Evolutionary conservation across 1,140 invertebrate species (phyloP), one percentile per base, ranked within the genome.

Genomic region (Lepeophtheirus salmonis): DNA sequence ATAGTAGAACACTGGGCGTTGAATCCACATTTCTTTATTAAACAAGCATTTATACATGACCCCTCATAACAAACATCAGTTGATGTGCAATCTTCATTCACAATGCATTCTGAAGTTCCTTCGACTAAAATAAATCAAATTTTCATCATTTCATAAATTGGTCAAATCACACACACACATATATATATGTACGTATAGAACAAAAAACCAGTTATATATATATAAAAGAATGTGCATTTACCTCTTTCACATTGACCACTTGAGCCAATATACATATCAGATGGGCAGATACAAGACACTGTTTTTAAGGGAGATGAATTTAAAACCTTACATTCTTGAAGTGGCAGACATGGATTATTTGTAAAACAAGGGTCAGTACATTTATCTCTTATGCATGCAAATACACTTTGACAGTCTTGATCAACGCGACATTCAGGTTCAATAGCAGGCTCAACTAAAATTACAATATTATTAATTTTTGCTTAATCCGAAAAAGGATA

Each of bases 1-100:
- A 63, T 59, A 3, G 68, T 66, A 17, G 62, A 62, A 58, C 69
- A 70, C 10, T 65, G 18, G 22, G 69, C 67, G 60, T 68, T 65
- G 14, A 56, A 49, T 16, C 68, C 69, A 56, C 69, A 70, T n/a
- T 61, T 60, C 3, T 18, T 18, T 14, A 52, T 22, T 22, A 52
- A 21, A 21, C 50, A 52, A 12, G 50, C 50, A 21, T 52, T 52
- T 14, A 52, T 22, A 21, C 50, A 52, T 6, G 50, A 6, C 16
- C 50, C 50, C 4, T 16, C 21, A 13, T 52, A 16, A 16, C 50
- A 52, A 21, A 21, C 50, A 18, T 52, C 50, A 21, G 4, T 52
- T 14, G n/a, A 16, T 10, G 4, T 73, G 70, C 86, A 89, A 56
- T 89, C 83, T 1, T 78, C 70, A 69, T 89, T 85, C 25, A 72